Evolutionary conservation across 2,113 vertebrate species (phyloP).

Genomic region (Nannobrachium achirus): DNA sequence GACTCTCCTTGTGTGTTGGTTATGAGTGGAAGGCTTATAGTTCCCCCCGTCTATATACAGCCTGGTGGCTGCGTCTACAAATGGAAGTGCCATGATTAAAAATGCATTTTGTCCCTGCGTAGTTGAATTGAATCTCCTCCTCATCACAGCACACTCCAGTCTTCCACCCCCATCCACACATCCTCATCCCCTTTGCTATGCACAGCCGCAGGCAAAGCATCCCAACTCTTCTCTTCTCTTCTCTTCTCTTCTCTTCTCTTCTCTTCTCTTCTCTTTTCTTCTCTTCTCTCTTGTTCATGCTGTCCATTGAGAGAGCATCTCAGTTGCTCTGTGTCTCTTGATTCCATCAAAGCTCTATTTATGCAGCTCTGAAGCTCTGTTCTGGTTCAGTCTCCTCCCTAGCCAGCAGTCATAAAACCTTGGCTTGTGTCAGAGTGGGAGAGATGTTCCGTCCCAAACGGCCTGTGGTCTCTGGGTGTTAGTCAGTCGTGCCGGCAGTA

Average conservation of each 20-base stretch:
- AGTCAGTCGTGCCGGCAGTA: constrained; percentile 24
- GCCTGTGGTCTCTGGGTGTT: constrained; percentile 28
- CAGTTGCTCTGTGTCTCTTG: constrained; percentile 47
- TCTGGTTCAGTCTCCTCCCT: constrained; percentile 22
- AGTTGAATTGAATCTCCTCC: constrained; percentile 75
- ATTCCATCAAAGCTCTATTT: constrained; percentile 54
- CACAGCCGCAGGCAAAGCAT: constrained; percentile 37
- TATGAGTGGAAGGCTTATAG: constrained; percentile 18
- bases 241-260: constrained; percentile 7
- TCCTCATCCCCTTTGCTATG: constrained; percentile 20
- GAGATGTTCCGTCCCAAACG: constrained; percentile 39
- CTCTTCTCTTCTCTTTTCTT: neutral
- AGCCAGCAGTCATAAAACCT: constrained; percentile 37
- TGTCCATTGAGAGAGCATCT: constrained; percentile 32
- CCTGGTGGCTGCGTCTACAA: constrained; percentile 63
- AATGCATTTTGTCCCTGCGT: constrained; percentile 69
- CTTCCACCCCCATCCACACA: neutral
- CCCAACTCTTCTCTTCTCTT: constrained; percentile 20
- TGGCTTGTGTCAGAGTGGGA: constrained; percentile 34
- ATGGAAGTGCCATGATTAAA: constrained; percentile 67
- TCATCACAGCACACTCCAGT: constrained; percentile 6
- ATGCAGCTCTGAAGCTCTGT: neutral
- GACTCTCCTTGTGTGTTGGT: constrained; percentile 12
- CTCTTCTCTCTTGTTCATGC: constrained; percentile 1
- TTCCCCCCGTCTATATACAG: constrained; percentile 48